These are phyloP conservation scores for Melitaea cinxia DNA, from an alignment of 1,140 invertebrate genomes.

Conservation along the genomic window DNA sequence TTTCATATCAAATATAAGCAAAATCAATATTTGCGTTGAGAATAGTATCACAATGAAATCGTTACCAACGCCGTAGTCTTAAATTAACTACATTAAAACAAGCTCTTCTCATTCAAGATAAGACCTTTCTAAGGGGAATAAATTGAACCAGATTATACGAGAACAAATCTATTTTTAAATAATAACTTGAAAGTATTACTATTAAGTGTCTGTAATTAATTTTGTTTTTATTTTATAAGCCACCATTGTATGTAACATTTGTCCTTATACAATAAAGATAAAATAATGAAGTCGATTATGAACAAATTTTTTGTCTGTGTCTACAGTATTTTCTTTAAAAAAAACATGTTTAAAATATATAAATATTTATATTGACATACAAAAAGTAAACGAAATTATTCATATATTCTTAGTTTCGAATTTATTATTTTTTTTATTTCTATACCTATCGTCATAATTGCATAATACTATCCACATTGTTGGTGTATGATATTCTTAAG, in stretches of 20 bases:
- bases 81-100: constrained; percentile 73
- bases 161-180: constrained; percentile 28
- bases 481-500: constrained; percentile 70
- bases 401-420: not conserved
- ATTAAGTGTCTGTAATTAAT: not conserved
- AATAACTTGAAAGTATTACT: not conserved
- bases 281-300: too few species aligned
- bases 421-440: not conserved
- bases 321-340: too few species aligned
- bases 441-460: constrained; percentile 16
- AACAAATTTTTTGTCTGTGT: too few species aligned
- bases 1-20: not conserved
- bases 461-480: constrained; percentile 57
- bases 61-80: constrained; percentile 54
- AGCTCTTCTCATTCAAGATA: constrained; percentile 72
- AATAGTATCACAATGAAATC: constrained; percentile 58
- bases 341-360: too few species aligned
- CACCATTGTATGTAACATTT: not conserved
- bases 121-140: constrained; percentile 63
- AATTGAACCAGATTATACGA: constrained; percentile 58
- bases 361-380: too few species aligned
- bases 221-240: not conserved
- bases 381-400: not conserved
- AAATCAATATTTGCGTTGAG: constrained; percentile 7
- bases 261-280: too few species aligned